A percentile compares a stretch with the other conserved stretches of the same genome.
phyloP scores from a whole-genome alignment of 2,888 invertebrate species.

The Toxonevra muliebris region DNA sequence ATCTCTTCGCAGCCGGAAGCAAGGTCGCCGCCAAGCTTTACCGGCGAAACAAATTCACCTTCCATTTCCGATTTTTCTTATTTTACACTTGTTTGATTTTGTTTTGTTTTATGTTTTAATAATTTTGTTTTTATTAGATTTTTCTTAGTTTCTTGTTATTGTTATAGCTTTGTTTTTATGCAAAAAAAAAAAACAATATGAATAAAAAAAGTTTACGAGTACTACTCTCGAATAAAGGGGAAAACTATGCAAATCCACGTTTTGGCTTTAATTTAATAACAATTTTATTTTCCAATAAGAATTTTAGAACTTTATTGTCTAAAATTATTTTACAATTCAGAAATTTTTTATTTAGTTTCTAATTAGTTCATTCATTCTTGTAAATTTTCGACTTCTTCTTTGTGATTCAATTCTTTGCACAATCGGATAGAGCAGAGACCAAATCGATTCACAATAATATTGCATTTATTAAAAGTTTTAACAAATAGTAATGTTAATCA shows the following conservation, averaged over 20 bases:
- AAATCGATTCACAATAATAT: background rate
- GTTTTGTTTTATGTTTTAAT: conserved; percentile 19
- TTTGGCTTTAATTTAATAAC: background rate
- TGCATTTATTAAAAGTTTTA: background rate
- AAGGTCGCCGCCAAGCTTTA: background rate
- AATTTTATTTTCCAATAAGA: background rate
- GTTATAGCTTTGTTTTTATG: conserved; percentile 11
- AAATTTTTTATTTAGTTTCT: too few species aligned
- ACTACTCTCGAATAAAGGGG: background rate
- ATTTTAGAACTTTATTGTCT: too few species aligned
- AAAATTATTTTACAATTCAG: too few species aligned
- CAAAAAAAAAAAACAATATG: conserved; percentile 9
- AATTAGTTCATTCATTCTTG: too few species aligned
- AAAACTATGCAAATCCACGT: background rate
- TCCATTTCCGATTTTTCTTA: conserved; percentile 25
- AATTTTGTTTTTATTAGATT: conserved; percentile 34
- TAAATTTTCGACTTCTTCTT: background rate
- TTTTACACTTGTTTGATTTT: conserved; percentile 21
- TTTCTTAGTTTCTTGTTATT: conserved; percentile 28
- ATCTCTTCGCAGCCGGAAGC: conserved; percentile 20
- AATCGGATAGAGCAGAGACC: background rate
- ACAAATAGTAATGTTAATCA: background rate
- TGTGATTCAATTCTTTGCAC: background rate
- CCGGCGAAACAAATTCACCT: conserved; percentile 24
- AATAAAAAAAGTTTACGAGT: too few species aligned